Evolutionary conservation across 2,797 vertebrate species (phyloP), one percentile per base, ranked within the genome.

Genomic region (Cuculus canorus): DNA sequence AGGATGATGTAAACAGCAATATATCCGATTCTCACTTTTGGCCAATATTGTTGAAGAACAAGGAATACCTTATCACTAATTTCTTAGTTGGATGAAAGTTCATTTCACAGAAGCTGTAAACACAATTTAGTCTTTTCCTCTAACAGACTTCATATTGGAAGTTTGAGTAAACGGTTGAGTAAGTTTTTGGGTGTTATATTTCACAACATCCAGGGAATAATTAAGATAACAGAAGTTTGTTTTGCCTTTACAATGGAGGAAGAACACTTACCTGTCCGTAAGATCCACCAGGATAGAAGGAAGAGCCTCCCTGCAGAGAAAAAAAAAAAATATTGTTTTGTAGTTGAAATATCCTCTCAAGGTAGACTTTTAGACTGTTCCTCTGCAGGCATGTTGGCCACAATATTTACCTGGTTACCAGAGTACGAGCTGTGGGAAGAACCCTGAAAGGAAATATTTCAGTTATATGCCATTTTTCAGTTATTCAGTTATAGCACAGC

Each of bases 361-460:
- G 15, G 13, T 52, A 37, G 23, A 43, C 12, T 41, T 61, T 43
- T 18, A 37, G 21, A 28, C 13, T 48, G 32, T 15, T 64, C 3
- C 30, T 28, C 4, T 21, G 16, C 45, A 76, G n/a, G 3, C 13
- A 82, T 21, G 45, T 21, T 3, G 35, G 35, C 5, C 33, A 33
- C 28, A 86, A 52, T 81, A 48, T 60, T 93, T 84, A 93, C 95
- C 95, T 96, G 93, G 45, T 79, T 87, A 7, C 78, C 66, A 0
- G 84, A 89, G 30, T 92, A 94, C 41, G 93, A 84, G 57, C 81
- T 14, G 10, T 95, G 50, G 21, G 84, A 86, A n/a, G 82, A 95
- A 61, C 70, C 87, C 95, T 96, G 60, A 65, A 95, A 95, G 25
- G 14, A 82, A 90, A 88, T n/a, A n/a, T n/a, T n/a, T n/a, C n/a